phyloP scores from a whole-genome alignment of 2,113 vertebrate genomes.

The Diadophis punctatus region DNA sequence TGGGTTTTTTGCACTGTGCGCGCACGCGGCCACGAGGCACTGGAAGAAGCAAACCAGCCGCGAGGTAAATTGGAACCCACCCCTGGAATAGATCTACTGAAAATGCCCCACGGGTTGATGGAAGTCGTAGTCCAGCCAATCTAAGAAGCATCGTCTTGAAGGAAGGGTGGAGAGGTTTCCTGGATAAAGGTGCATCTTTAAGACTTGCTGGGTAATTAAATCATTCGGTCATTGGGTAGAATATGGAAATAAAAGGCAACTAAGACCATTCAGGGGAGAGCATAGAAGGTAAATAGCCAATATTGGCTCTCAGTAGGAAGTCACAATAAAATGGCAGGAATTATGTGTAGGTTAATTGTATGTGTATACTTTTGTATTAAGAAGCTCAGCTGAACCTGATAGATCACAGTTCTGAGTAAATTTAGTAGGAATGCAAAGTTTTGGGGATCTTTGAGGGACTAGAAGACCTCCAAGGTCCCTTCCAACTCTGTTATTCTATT shows the following conservation, averaged over 20 bases:
- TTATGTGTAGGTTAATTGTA: too few species aligned
- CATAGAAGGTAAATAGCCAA: not conserved
- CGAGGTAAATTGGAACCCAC: too few species aligned
- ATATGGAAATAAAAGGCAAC: not conserved
- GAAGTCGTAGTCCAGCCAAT: not conserved
- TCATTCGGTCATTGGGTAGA: not conserved
- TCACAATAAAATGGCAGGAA: not conserved
- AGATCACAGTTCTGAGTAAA: too few species aligned
- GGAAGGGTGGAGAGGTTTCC: not conserved
- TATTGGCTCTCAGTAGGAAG: not conserved
- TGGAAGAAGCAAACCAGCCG: too few species aligned
- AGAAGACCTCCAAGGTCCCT: too few species aligned
- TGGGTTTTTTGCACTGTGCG: too few species aligned
- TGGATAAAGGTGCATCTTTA: not conserved
- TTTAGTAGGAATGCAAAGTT: too few species aligned
- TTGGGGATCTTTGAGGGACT: too few species aligned
- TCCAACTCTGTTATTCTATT: too few species aligned
- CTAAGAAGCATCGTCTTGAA: not conserved
- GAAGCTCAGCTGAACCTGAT: too few species aligned
- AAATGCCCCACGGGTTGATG: not conserved
- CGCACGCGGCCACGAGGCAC: too few species aligned
- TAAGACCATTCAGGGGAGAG: not conserved
- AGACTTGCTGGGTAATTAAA: not conserved
- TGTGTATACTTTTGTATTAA: too few species aligned
- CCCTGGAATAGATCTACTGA: not conserved